Conservation (phyloP, 53 echinoderm and acorn worm species). For the Echinarachnius parma region DNA sequence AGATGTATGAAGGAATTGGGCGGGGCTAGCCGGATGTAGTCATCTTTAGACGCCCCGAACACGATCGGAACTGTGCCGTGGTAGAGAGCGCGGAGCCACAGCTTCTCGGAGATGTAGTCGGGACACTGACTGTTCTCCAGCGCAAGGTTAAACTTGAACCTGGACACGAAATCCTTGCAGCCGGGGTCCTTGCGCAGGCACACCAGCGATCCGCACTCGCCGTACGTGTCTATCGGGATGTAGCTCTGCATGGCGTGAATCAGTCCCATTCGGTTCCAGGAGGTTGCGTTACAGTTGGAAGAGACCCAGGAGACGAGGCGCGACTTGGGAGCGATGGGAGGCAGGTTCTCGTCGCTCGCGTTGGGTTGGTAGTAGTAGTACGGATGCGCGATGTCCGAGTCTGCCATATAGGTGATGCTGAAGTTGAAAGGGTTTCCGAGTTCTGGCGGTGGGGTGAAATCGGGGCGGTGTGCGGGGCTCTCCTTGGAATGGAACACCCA, state of each 20-base stretch:
- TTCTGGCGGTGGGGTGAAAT: not conserved
- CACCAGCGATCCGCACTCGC: slow-evolving; percentile 2
- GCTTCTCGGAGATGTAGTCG: slow-evolving; percentile 43
- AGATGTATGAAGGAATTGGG: slow-evolving; percentile 47
- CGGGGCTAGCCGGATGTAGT: slow-evolving; percentile 23
- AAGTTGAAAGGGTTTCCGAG: slow-evolving; percentile 27
- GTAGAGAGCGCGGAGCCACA: slow-evolving; percentile 15
- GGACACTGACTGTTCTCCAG: slow-evolving; percentile 43
- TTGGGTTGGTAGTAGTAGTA: slow-evolving; percentile 34
- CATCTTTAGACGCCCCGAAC: slow-evolving; percentile 32
- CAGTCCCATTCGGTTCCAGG: slow-evolving; percentile 9
- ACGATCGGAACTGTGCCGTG: slow-evolving; percentile 31
- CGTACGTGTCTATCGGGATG: slow-evolving; percentile 5
- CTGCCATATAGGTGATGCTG: slow-evolving; percentile 35
- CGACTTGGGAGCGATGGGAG: slow-evolving; percentile 17
- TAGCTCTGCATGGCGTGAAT: slow-evolving; percentile 17
- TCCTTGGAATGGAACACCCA: slow-evolving; percentile 25
- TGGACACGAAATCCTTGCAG: slow-evolving; percentile 37
- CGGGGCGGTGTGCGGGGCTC: not conserved
- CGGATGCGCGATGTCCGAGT: slow-evolving; percentile 35
- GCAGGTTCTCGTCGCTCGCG: not conserved
- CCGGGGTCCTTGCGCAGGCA: slow-evolving; percentile 7
- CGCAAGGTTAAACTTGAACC: slow-evolving; percentile 34
- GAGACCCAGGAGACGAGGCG: slow-evolving; percentile 27
- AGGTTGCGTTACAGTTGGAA: slow-evolving; percentile 24